phyloP scores from a whole-genome alignment of 2,888 invertebrate species.

The Trimorus sp. region DNA sequence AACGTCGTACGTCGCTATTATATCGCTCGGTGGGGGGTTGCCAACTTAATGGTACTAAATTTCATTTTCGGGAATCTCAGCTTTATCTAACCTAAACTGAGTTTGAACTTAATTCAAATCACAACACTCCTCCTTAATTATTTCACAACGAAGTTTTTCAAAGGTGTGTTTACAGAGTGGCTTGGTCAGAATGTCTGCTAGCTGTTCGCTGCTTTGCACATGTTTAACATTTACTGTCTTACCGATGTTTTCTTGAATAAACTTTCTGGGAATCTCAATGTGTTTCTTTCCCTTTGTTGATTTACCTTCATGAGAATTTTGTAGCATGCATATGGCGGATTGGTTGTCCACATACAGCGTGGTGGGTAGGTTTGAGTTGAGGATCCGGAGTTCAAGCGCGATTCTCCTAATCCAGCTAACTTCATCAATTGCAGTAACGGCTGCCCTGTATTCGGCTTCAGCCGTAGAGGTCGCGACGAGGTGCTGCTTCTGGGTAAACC shows the following conservation, averaged over 20 bases:
- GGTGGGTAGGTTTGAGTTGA: background rate
- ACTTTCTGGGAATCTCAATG: conserved; percentile 63
- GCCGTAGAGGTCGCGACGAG: conserved; percentile 49
- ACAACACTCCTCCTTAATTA: conserved; percentile 31
- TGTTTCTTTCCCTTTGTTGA: conserved; percentile 58
- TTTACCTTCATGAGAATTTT: conserved; percentile 68
- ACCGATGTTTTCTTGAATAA: conserved; percentile 20
- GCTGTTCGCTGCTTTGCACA: conserved; percentile 10
- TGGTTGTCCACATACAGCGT: conserved; percentile 68
- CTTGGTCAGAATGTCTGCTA: conserved; percentile 25
- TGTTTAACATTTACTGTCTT: conserved; percentile 21
- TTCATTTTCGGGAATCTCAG: too few relatives aligned
- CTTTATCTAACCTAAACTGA: background rate
- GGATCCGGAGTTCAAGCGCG: background rate
- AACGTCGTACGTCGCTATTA: too few relatives aligned
- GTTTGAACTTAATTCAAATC: conserved; percentile 5
- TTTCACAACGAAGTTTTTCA: background rate
- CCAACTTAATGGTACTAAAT: too few relatives aligned
- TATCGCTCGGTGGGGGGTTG: too few relatives aligned
- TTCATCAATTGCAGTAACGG: conserved; percentile 61
- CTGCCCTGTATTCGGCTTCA: conserved; percentile 74
- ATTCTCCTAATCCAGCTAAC: conserved; percentile 11
- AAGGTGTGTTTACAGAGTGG: background rate
- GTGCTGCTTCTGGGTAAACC: conserved; percentile 31
- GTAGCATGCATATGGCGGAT: conserved; percentile 71